A percentile compares a stretch with the other conserved stretches of the same genome.
phyloP scores from a whole-genome alignment of 2,113 vertebrate genomes.

The Hydrochoerus hydrochaeris region DNA sequence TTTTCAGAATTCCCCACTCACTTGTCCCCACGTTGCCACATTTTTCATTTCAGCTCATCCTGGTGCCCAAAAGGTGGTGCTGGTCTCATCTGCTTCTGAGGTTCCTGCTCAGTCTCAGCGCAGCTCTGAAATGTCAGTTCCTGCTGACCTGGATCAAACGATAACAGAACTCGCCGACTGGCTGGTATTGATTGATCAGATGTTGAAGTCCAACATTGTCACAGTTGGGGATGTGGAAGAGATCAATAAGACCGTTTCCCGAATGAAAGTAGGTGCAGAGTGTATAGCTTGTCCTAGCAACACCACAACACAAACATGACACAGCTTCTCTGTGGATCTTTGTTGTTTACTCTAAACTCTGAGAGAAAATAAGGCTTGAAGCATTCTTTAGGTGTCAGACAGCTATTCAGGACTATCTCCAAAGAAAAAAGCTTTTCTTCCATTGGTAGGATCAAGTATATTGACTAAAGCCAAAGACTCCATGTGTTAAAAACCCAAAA shows the following conservation, averaged over 20 bases:
- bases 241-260: constrained; percentile 93
- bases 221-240: constrained; percentile 95
- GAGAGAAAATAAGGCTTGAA: not conserved
- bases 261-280: constrained; percentile 91
- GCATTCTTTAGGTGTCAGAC: not conserved
- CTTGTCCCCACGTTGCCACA: not conserved
- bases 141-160: constrained; percentile 94
- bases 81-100: constrained; percentile 87
- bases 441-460: not conserved
- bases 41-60: constrained; percentile 82
- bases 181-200: constrained; percentile 96
- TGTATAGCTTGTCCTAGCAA: not conserved
- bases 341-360: not conserved
- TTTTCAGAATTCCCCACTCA: not conserved
- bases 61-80: constrained; percentile 86
- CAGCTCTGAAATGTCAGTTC: constrained; percentile 87
- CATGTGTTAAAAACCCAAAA: not conserved
- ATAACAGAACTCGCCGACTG: constrained; percentile 96
- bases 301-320: no score
- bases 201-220: constrained; percentile 98
- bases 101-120: constrained; percentile 83
- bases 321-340: not conserved
- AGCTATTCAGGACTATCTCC: not conserved
- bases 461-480: not conserved
- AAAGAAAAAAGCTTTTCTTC: not conserved